phyloP scores from a whole-genome alignment of 1,140 invertebrate species.

The Meloidogyne floridensis region DNA sequence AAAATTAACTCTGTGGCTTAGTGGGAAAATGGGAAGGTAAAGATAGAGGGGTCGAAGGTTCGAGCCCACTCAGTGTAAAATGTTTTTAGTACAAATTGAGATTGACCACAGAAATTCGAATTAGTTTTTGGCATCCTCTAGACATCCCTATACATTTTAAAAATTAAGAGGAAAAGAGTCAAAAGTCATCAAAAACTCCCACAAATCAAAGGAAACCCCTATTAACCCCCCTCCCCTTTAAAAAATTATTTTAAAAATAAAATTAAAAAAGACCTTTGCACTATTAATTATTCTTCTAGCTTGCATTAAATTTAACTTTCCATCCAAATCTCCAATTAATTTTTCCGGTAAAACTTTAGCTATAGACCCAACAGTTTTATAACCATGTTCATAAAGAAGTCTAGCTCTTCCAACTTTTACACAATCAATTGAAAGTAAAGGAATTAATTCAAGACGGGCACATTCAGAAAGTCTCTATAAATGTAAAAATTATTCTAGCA shows the following conservation, averaged over 20 bases:
- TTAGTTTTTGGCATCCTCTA: constrained; percentile 71
- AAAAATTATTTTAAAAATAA: neutral
- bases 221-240: no score
- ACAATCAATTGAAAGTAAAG: constrained; percentile 42
- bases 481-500: no score
- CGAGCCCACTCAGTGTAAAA: neutral
- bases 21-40: no score
- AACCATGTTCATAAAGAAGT: constrained; percentile 37
- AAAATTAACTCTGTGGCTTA: no score
- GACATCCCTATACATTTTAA: no score
- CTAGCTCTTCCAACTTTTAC: constrained; percentile 38
- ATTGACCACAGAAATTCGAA: no score
- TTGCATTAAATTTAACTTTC: constrained; percentile 28
- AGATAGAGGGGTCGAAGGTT: no score
- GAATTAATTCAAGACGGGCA: constrained; percentile 36
- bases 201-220: no score
- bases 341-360: constrained; percentile 34
- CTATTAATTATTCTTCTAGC: constrained; percentile 37
- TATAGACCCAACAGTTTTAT: constrained; percentile 36
- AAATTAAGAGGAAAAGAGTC: no score
- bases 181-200: no score
- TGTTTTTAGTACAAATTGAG: no score
- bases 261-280: constrained; percentile 37
- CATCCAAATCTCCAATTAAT: constrained; percentile 30
- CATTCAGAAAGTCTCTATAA: constrained; percentile 27